Base-by-base conservation (phyloP, 2,113 vertebrate genomes). In the Vulpes ferrilata region DNA sequence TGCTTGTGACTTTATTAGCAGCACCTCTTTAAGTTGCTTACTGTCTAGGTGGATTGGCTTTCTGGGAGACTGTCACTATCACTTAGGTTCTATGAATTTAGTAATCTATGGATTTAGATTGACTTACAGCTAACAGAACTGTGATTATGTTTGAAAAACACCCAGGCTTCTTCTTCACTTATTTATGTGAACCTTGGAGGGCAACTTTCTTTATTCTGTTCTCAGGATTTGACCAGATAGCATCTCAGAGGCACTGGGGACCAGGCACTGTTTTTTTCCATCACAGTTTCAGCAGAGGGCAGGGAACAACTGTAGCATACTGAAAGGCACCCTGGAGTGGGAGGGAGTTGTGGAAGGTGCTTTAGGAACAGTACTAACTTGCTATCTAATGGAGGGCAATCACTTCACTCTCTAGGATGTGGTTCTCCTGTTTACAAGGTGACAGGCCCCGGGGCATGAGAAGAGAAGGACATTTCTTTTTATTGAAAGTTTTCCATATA, bases 1-100 rank as follows among this genome's bases (percentile, higher is more conserved):
- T 95, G 84, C 64, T 87, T 74, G 64, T 92, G 62, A 97, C 60
- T 96, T 97, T 93, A 64, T 87, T 78, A 97, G 79, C 62, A 55
- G n/a, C 5, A 30, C 30, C 27, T 53, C 53, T 83, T 95, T 74
- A 76, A 73, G 13, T 74, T 83, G 22, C 19, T 95, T 96, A 38
- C 11, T 91, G 57, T 98, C 67, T 79, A 57, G 19, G 32, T 92
- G 65, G 4, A 19, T 16, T 60, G 73, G 30, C 23, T 98, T 78
- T 59, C 48, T 95, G 43, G 22, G 51, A 90, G 15, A 85, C 27
- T 7, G 60, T 84, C 22, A 23, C 71, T 79, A 35, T 85, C 43
- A 9, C 13, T 43, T 32, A 67, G 73, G 38, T 7, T 6, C 30
- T 57, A 73, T 57, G 35, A 94, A 76, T 90, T 95, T 95, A 81